Base-by-base conservation (phyloP, 1,140 invertebrate species). In the Bombus affinis region DNA sequence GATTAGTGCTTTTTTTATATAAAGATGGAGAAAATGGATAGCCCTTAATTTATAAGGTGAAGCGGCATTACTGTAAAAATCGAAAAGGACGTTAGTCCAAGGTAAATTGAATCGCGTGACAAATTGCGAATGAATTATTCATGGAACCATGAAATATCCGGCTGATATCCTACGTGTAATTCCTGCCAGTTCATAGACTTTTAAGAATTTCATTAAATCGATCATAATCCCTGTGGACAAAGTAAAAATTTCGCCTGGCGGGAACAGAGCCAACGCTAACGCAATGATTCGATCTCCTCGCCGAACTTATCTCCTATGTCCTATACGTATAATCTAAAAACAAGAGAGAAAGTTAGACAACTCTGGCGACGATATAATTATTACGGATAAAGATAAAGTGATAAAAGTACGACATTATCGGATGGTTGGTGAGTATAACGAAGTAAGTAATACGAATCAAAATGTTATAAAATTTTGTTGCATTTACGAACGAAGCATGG, bases 61-160 rank as follows among this genome's bases (percentile, higher is more conserved):
- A 47, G 37, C 59, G 39, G 22, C 6, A 39, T 68, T 53, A 37
- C 18, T 1, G 39, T 37, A 28, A 62, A 47, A 72, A 84, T 79
- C 66, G 70, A 37, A 68, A 72, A 70, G 73, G 73, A 44, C 68
- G 39, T 81, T 71, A 57, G 83, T 65, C 66, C 82, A 85, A 89
- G 78, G 85, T 88, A 88, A 87, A 89, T 88, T 89, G 88, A 84
- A 80, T 89, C 77, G 72, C 70, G 65, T 74, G 73, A 81, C 82
- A 89, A 88, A 89, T 89, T 80, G 70, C 82, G 72, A 66, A 65
- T 88, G 86, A 89, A 89, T 89, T 88, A 89, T 89, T 89, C 88
- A 89, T 88, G 35, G 73, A 81, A 73, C 57, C 25, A 35, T 80
- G 72, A 83, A 84, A 68, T 89, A 80, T 85, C 77, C 79, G 76